Percentiles rank a stretch among this genome's conserved stretches.
Evolutionary conservation across 1,140 invertebrate species (phyloP).

Genomic region (Bombus soroeensis): DNA sequence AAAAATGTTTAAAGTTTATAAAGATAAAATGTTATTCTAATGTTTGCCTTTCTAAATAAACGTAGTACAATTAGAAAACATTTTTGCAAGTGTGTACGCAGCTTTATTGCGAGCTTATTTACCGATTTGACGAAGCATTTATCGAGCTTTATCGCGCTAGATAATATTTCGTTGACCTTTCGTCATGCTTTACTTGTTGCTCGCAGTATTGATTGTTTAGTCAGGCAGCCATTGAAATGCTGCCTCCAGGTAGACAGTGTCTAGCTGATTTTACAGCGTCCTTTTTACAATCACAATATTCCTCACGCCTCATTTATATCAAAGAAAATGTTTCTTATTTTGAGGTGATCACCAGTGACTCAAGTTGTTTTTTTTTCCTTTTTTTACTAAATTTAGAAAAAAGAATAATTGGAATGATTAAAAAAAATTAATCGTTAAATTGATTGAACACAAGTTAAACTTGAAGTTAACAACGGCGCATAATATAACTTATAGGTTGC

Average conservation of each 20-base stretch:
- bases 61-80: not conserved
- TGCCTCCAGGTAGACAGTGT: not conserved
- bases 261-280: not conserved
- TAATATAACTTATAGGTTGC: not conserved
- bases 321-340: not conserved
- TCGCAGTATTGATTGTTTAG: constrained; percentile 5
- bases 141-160: not conserved
- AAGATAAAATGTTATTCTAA: not conserved
- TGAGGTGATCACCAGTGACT: too few species aligned
- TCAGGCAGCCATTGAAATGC: not conserved
- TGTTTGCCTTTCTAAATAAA: not conserved
- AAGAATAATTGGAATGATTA: too few species aligned
- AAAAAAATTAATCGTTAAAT: too few species aligned
- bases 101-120: too few species aligned
- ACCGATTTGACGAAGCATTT: not conserved
- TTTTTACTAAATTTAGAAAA: too few species aligned
- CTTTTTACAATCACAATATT: not conserved
- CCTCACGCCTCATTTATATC: not conserved
- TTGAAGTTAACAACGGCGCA: too few species aligned
- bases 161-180: not conserved
- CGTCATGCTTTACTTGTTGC: constrained; percentile 23
- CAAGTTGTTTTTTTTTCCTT: too few species aligned
- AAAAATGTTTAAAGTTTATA: not conserved
- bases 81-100: not conserved
- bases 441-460: too few species aligned